phyloP scores from a whole-genome alignment of 1,140 invertebrate species.

The Scaptomyza hsui region DNA sequence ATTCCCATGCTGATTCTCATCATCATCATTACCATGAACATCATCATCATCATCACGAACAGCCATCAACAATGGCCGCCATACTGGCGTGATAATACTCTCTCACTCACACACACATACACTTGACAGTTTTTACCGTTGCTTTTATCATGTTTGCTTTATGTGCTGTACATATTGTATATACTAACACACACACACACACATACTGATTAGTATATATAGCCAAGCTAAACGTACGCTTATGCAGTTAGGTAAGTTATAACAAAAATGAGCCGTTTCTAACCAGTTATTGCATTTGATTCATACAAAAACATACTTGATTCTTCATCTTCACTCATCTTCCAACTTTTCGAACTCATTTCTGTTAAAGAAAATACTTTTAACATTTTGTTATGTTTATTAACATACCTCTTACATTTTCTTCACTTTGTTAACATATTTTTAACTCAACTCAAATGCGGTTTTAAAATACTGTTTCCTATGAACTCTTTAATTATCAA shows the following conservation, averaged over 20 bases:
- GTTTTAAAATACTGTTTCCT: no score
- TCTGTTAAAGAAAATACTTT: no score
- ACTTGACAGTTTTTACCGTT: not conserved
- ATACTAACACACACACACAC: no score
- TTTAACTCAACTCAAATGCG: no score
- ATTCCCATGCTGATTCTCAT: constrained; percentile 3
- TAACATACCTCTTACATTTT: no score
- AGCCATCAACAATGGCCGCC: constrained; percentile 65
- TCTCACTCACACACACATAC: not conserved
- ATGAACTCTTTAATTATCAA: no score
- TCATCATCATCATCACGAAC: constrained; percentile 21
- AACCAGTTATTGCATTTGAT: no score
- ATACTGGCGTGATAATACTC: constrained; percentile 74
- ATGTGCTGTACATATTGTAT: constrained; percentile 45
- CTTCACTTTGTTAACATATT: no score
- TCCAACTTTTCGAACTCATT: no score
- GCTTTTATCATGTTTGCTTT: not conserved
- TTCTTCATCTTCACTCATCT: no score
- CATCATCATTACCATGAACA: constrained; percentile 32
- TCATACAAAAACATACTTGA: no score
- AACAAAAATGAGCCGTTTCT: not conserved
- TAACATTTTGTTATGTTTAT: no score
- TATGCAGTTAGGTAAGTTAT: constrained; percentile 36
- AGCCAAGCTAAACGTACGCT: constrained; percentile 43
- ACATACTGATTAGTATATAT: constrained; percentile 33